Evolutionary conservation across 2,888 invertebrate species (phyloP), one percentile per base, ranked within the genome.

Genomic region (Temnothorax rugatulus): DNA sequence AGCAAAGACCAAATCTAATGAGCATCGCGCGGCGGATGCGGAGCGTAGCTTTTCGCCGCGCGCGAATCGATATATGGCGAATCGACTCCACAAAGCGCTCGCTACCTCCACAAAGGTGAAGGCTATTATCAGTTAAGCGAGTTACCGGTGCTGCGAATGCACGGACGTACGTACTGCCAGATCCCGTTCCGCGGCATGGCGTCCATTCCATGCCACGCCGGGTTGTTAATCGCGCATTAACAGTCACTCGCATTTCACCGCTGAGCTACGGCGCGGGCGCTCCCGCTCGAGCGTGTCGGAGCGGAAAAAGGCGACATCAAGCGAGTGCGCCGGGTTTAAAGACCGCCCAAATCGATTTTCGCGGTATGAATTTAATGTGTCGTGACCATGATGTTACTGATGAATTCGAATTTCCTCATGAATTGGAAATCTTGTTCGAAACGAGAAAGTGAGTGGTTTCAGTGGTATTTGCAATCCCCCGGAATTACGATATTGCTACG

Each of bases 41-140:
- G 41, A 44, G 54, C 54, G 29, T 54, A 84, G 63, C 69, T 69
- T 83, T 79, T 69, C 81, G 61, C 34, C 34, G 18, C 64, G 69
- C 25, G 77, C n/a, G 54, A 77, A 77, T 77, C 68, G 9, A 77
- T 77, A 77, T 54, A 66, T 66, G 29, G 41, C 59, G 64, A 81
- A 84, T 84, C 82, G 82, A 21, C 29, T 69, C 7, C 41, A 73
- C 82, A 82, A 85, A 69, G 81, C 84, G 84, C 86, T 85, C 71
- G 69, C 83, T 82, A 59, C 83, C 77, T 74, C 83, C 52, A 86
- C 88, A 91, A 90, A 91, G 88, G 87, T 87, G 86, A 88, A 90
- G 90, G 89, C 90, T 87, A 91, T 92, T 92, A 91, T 87, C 79
- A 81, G 83, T 85, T 91, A 92, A 92, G 88, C 90, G 87, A 87